Percentiles rank a stretch among this genome's conserved stretches.
These are phyloP conservation scores for Crocuta crocuta DNA, from an alignment of 2,113 vertebrate genomes.

Conservation along the genomic window DNA sequence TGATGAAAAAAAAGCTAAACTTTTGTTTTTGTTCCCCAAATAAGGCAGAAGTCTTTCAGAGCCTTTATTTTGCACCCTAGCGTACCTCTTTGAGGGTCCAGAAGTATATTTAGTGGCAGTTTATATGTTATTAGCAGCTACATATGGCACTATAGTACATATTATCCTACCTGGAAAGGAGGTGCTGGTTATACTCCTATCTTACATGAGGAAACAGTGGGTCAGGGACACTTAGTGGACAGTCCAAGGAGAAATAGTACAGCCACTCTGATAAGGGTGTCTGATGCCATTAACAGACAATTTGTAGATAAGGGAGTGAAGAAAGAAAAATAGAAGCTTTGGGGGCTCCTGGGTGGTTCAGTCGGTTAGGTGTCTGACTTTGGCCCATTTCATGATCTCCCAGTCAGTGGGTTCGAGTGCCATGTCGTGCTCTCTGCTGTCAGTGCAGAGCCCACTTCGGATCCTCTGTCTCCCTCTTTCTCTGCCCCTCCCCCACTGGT, in stretches of 20 bases:
- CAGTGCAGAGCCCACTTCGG: no score
- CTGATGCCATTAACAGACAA: neutral
- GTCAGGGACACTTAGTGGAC: neutral
- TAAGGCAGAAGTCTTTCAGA: neutral
- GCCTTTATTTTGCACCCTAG: neutral
- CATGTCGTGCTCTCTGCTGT: no score
- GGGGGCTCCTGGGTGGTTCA: no score
- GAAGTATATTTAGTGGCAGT: neutral
- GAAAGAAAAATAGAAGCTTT: neutral
- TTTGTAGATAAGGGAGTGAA: neutral
- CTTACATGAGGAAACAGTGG: neutral
- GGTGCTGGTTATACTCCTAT: neutral
- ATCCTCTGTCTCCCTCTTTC: no score
- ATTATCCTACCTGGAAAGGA: neutral
- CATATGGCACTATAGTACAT: neutral
- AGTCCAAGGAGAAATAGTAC: neutral
- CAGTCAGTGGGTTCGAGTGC: no score
- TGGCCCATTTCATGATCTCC: no score
- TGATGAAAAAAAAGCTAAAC: constrained; percentile 12
- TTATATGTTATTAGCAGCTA: neutral
- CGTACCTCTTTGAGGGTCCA: neutral
- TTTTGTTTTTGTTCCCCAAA: constrained; percentile 6
- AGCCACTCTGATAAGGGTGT: neutral
- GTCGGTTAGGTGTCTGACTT: no score
- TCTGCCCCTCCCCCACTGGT: no score